Conservation (phyloP, 2,113 vertebrate species). For the Damaliscus lunatus region DNA sequence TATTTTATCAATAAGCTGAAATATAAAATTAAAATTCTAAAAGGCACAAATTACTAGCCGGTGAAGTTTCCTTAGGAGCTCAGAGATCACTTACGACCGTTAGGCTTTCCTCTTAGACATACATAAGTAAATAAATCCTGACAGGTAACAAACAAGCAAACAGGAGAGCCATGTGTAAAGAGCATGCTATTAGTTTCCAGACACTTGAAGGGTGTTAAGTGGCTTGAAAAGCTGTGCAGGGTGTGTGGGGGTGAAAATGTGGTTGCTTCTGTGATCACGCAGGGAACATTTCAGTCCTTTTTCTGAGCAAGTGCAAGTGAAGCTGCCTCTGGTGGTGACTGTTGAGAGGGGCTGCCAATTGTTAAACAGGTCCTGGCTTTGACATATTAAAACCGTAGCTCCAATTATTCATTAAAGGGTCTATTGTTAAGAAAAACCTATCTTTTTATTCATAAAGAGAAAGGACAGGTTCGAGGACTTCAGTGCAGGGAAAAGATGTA, state of each 20-base stretch:
- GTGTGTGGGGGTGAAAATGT: constrained; percentile 65
- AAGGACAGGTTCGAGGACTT: not conserved
- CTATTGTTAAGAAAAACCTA: not conserved
- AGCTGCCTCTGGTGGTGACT: constrained; percentile 40
- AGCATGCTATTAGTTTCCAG: constrained; percentile 72
- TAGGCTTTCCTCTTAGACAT: constrained; percentile 49
- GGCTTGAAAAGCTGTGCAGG: constrained; percentile 72
- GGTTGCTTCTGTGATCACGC: not conserved
- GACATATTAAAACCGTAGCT: constrained; percentile 55
- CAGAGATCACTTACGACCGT: constrained; percentile 47
- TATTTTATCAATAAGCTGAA: constrained; percentile 43
- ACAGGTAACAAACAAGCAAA: constrained; percentile 32
- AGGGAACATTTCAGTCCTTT: not conserved
- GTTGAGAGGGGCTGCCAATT: constrained; percentile 39
- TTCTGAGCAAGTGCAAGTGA: constrained; percentile 61
- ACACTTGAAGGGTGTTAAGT: constrained; percentile 78
- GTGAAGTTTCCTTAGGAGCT: not conserved
- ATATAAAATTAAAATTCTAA: constrained; percentile 49
- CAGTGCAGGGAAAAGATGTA: constrained; percentile 5
- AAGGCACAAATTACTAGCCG: not conserved
- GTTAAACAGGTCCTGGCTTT: not conserved
- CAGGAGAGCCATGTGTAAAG: constrained; percentile 47
- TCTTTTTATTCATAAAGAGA: constrained; percentile 5
- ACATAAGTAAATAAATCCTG: constrained; percentile 32
- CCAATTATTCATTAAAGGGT: constrained; percentile 66